phyloP scores from a whole-genome alignment of 2,113 vertebrate genomes.

The Noturus placidus region DNA sequence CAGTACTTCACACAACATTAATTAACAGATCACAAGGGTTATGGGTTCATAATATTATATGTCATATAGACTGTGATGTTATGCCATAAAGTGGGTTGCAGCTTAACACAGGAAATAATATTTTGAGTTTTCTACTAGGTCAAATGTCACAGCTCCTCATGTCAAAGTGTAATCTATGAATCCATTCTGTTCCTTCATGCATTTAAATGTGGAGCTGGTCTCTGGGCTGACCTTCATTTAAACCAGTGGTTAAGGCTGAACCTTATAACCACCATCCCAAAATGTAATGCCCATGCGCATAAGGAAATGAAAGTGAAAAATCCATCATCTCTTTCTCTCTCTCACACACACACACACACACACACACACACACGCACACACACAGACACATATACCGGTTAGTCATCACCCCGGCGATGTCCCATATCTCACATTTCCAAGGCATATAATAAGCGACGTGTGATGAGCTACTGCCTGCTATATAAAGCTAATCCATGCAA shows the following conservation, averaged over 20 bases:
- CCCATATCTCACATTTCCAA: constrained; percentile 65
- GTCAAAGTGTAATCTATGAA: constrained; percentile 67
- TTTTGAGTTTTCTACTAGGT: constrained; percentile 45
- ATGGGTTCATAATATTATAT: not conserved
- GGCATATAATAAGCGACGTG: constrained; percentile 61
- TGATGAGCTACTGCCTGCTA: constrained; percentile 65
- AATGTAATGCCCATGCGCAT: constrained; percentile 55
- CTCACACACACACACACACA: constrained; percentile 22
- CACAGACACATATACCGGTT: not conserved
- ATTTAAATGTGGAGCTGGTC: constrained; percentile 73
- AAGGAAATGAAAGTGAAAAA: constrained; percentile 68
- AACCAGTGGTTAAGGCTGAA: constrained; percentile 42
- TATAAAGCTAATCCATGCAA: constrained; percentile 66
- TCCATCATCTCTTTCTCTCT: constrained; percentile 58
- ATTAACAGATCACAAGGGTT: not conserved
- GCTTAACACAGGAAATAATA: constrained; percentile 15
- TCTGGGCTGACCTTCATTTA: constrained; percentile 47
- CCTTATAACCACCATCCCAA: constrained; percentile 31
- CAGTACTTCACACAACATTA: not conserved
- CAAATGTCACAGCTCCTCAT: constrained; percentile 53
- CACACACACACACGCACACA: not conserved
- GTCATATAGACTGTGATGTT: not conserved
- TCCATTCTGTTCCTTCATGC: constrained; percentile 69
- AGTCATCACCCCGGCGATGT: constrained; percentile 37
- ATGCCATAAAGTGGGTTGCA: not conserved